Evolutionary conservation across 2,113 vertebrate species (phyloP).

Genomic region (Spea bombifrons): DNA sequence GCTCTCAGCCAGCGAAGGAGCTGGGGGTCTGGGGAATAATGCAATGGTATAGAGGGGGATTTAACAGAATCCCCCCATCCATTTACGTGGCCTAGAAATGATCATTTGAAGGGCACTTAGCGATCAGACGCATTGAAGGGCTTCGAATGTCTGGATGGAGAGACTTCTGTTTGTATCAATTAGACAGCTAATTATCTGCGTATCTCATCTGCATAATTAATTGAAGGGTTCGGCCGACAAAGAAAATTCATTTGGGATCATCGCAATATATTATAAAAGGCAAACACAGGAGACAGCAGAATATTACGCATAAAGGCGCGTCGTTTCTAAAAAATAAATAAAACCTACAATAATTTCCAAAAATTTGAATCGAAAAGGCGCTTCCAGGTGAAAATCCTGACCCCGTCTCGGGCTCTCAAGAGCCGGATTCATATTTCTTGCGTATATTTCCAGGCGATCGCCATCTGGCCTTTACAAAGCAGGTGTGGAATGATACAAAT

Average conservation of each 20-base stretch:
- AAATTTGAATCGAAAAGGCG: conserved; percentile 16
- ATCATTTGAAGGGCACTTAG: neutral
- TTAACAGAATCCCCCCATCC: no score
- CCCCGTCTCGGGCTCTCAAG: neutral
- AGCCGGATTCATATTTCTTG: conserved; percentile 10
- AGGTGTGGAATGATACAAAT: conserved; percentile 26
- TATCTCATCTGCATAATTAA: neutral
- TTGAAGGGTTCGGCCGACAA: conserved; percentile 16
- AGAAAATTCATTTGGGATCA: neutral
- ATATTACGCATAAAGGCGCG: conserved; percentile 10
- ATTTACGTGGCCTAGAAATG: no score
- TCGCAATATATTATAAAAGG: conserved; percentile 20
- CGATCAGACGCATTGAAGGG: neutral
- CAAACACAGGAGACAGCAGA: neutral
- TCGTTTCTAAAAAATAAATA: neutral
- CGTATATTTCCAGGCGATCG: neutral
- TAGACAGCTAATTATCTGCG: neutral
- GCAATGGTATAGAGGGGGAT: no score
- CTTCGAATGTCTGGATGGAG: neutral
- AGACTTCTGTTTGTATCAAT: neutral
- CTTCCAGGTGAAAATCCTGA: conserved; percentile 28
- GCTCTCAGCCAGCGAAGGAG: no score
- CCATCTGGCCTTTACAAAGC: conserved; percentile 28
- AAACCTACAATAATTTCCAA: neutral
- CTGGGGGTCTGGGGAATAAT: no score